Percentiles rank a stretch among this genome's conserved stretches.
phyloP scores from a whole-genome alignment of 1,140 invertebrate genomes.

The Propsilocerus akamusi region DNA sequence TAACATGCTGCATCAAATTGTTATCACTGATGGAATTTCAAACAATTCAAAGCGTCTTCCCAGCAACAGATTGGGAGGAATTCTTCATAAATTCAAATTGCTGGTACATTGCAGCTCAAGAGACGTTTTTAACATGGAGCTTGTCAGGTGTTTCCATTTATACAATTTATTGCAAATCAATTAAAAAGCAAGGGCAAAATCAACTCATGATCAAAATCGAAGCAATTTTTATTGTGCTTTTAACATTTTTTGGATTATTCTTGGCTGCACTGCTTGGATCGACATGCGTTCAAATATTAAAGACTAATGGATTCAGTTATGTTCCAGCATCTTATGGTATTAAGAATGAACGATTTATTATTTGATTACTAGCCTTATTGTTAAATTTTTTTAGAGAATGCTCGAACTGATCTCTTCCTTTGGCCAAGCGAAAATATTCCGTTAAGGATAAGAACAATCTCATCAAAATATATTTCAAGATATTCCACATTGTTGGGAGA shows the following conservation, averaged over 20 bases:
- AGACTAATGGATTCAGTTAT: constrained; percentile 49
- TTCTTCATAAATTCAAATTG: constrained; percentile 71
- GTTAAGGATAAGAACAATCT: constrained; percentile 20
- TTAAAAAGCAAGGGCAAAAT: constrained; percentile 34
- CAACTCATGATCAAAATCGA: constrained; percentile 54
- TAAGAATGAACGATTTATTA: constrained; percentile 20
- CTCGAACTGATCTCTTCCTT: constrained; percentile 1
- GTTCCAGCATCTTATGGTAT: constrained; percentile 72
- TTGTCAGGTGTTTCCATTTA: constrained; percentile 62
- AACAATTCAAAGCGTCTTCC: constrained; percentile 37
- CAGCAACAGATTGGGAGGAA: constrained; percentile 57
- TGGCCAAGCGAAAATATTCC: constrained; percentile 23
- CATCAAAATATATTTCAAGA: constrained; percentile 16
- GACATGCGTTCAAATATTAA: constrained; percentile 56
- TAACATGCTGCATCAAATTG: constrained; percentile 11
- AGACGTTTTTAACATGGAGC: constrained; percentile 80
- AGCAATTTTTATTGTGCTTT: constrained; percentile 53
- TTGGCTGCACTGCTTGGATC: constrained; percentile 61
- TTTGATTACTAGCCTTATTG: constrained; percentile 6
- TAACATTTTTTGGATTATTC: constrained; percentile 56
- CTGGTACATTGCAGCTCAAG: constrained; percentile 73
- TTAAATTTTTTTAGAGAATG: neutral
- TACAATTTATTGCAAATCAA: constrained; percentile 64
- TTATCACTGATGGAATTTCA: constrained; percentile 16
- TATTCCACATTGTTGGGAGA: constrained; percentile 22